Percentiles rank a stretch among this genome's conserved stretches.
These are phyloP conservation scores for Anolis apletophallus DNA, from an alignment of 2,797 vertebrate species.

Conservation along the genomic window DNA sequence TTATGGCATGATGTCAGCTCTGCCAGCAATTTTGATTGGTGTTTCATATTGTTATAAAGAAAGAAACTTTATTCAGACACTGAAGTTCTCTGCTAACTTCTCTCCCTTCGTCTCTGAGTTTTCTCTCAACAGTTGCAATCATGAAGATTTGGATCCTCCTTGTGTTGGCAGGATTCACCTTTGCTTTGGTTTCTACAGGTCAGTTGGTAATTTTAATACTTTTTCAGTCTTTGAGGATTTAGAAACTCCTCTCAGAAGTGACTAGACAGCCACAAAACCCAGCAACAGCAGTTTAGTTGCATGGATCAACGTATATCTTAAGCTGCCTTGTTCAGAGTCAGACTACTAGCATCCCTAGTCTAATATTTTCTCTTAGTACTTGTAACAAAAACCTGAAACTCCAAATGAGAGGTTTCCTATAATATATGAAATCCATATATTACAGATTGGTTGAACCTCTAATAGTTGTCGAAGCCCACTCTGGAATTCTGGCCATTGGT, in stretches of 20 bases:
- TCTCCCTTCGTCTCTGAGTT: neutral
- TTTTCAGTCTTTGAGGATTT: neutral
- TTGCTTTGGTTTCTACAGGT: neutral
- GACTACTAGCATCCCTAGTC: no score
- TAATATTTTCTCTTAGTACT: no score
- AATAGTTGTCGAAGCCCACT: no score
- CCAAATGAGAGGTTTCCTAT: no score
- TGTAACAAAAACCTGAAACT: no score
- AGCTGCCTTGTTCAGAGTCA: no score
- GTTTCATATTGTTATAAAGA: neutral
- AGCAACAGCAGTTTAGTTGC: no score
- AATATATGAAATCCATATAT: neutral
- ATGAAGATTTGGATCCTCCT: conserved; percentile 8
- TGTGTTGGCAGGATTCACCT: neutral
- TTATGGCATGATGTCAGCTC: neutral
- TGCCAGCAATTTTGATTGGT: neutral
- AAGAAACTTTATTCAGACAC: no score
- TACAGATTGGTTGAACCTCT: neutral
- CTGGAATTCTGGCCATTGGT: no score
- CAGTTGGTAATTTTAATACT: neutral
- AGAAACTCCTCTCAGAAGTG: no score
- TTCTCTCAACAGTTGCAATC: neutral
- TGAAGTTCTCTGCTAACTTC: neutral
- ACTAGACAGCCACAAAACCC: no score
- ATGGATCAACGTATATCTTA: no score